Evolutionary conservation across 2,888 invertebrate species (phyloP), one percentile per base, ranked within the genome.

Genomic region (Ferdinandea cuprea): DNA sequence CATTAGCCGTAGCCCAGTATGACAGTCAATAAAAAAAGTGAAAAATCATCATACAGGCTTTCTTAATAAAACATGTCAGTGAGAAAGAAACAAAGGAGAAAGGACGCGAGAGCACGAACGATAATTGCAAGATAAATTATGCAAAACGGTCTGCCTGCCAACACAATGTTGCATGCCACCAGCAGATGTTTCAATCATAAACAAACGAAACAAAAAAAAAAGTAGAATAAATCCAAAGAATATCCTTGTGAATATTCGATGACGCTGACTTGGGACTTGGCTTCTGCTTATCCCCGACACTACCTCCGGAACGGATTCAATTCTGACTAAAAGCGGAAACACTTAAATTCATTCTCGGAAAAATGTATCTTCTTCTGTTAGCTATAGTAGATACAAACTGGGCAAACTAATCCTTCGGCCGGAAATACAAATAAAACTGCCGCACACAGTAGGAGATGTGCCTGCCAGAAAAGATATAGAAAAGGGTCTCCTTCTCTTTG

Each of bases 361-460:
- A 19, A 13, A 9, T 35, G 7, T 72, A n/a, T 44, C n/a, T n/a
- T n/a, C n/a, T 63, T 56, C 52, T 8, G n/a, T n/a, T n/a, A n/a
- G n/a, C n/a, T n/a, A n/a, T n/a, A n/a, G n/a, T n/a, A n/a, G n/a
- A 28, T 61, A 58, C 48, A 63, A 52, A 13, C 25, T 44, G 44
- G 37, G 13, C 19, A 11, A 32, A 17, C 40, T 69, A 54, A 76
- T 69, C 61, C 61, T 56, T 77, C 13, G 46, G n/a, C 54, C 59
- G 76, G 69, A 77, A 63, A 69, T 21, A 69, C 54, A 68, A 54
- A 76, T 76, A 76, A 68, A 69, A 56, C 19, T 46, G 8, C 50
- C 40, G 48, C 21, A 74, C 40, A 58, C 21, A 74, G 32, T 19
- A 11, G 32, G 35, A 35, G 66, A 48, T 35, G 15, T 25, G 11